Base-by-base conservation (phyloP, 2,113 vertebrate species). In the Naja naja region DNA sequence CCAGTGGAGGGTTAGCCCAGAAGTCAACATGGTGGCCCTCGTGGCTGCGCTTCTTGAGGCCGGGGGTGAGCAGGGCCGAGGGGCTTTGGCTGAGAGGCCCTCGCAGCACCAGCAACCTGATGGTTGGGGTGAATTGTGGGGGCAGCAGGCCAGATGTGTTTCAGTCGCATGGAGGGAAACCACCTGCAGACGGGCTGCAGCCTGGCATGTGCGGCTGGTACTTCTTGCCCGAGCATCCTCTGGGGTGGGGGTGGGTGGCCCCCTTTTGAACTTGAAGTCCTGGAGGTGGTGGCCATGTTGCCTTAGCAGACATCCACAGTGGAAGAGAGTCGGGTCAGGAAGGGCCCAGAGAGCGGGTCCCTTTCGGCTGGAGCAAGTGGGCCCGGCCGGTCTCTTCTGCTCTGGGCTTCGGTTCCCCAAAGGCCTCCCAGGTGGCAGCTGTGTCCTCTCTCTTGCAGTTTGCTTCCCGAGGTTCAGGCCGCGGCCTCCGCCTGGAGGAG, bases 381-480 rank as follows among this genome's bases (percentile, higher is more conserved):
- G 14, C 64, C 30, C n/a, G 5, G 14, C n/a, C 0, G 3, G n/a
- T 34, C 69, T 74, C 69, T 39, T 22, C n/a, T 39, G 69, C 1
- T 7, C 16, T 6, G 22, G 55, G 88, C 88, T 47, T n/a, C 18
- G 12, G 64, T 7, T 4, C 5, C 11, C 53, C 47, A 30, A 34
- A 9, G 56, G 14, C 1, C 39, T 7, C 7, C 8, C 11, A 0
- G 0, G 47, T 9, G 23, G 5, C 27, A 7, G 2, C 7, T 27
- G 20, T 90, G 4, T 90, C 56, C 30, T 96, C 58, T 96, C 64
- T 91, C 94, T 92, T 86, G 85, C 94, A 98, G 98, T 87, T 64
- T 34, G 0, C 0, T 94, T 10, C 95, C 96, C 23, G 94, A 94
- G 54, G 93, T 95, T 91, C 93, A 74, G 86, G 92, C 96, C 45